Evolutionary conservation across 2,888 invertebrate genomes (phyloP), one percentile per base, ranked within the genome.

Genomic region (Campopleginae sp.): DNA sequence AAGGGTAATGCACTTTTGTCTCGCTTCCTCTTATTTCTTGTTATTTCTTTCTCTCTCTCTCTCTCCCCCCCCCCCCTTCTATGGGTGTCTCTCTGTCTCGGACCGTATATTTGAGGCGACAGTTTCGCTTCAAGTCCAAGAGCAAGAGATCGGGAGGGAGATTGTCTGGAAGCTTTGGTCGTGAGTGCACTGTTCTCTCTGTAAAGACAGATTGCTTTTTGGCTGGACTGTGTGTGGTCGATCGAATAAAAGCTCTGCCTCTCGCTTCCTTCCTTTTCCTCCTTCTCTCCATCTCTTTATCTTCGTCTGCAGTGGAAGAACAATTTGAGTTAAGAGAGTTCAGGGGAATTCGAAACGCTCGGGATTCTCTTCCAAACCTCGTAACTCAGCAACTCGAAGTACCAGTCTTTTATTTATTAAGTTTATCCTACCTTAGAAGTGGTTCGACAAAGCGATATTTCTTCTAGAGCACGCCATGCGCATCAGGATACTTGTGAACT

Each of bases 321-420:
- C 81, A 82, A 85, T 85, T 85, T 85, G 81, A 82, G 85, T 85
- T 85, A 85, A 81, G 85, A 78, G 81, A 85, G 81, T 81, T 85
- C 70, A 63, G 75, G 63, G 74, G 85, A 85, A 85, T 85, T 85
- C 75, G 63, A 82, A 82, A 54, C 63, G 72, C 75, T 84, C 66
- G 51, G 68, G 51, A 78, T 70, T n/a, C 54, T 75, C 70, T 79
- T 33, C 8, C 44, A 46, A 27, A 48, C 44, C 80, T 72, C 77
- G 74, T 79, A 75, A 79, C 81, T 82, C 74, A 78, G 65, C 70
- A 70, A 51, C 58, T 68, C 70, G 77, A 46, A 70, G 46, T 46
- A 63, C 17, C 12, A 65, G 51, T 54, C 79, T 10, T 58, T 63
- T 27, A 75, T 33, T 44, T n/a, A 63, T 42, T 70, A 48, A 63